Evolutionary conservation across 2,888 invertebrate species (phyloP).

Genomic region (Poecilobothrus nobilitatus): DNA sequence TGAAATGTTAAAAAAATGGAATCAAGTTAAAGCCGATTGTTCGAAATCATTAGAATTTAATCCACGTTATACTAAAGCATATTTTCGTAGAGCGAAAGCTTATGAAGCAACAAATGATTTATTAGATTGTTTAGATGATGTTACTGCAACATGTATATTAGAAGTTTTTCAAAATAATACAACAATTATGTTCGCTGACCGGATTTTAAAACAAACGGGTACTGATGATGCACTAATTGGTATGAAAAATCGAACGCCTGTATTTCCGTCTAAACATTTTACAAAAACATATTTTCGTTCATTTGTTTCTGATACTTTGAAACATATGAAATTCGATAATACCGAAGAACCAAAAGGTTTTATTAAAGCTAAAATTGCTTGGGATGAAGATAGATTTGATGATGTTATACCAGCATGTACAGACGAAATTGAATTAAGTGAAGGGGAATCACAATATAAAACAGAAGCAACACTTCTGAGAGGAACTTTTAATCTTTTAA

Average conservation of each 20-base stretch:
- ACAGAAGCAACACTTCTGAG: slow-evolving; percentile 69
- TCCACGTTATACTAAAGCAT: slow-evolving; percentile 79
- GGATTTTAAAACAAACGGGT: slow-evolving; percentile 66
- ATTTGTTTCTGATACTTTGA: slow-evolving; percentile 78
- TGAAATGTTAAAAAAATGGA: slow-evolving; percentile 81
- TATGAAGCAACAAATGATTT: slow-evolving; percentile 73
- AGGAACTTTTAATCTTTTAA: slow-evolving; percentile 73
- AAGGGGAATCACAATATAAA: slow-evolving; percentile 53
- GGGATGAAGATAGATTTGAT: slow-evolving; percentile 65
- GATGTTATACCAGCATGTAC: slow-evolving; percentile 70
- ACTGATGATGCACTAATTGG: slow-evolving; percentile 66
- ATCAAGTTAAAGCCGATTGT: slow-evolving; percentile 78
- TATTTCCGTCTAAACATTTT: slow-evolving; percentile 78
- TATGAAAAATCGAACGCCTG: slow-evolving; percentile 56
- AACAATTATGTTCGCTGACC: slow-evolving; percentile 75
- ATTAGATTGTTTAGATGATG: slow-evolving; percentile 77
- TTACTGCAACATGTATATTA: slow-evolving; percentile 84
- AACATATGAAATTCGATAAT: slow-evolving; percentile 45
- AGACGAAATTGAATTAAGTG: slow-evolving; percentile 60
- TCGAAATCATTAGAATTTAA: slow-evolving; percentile 75
- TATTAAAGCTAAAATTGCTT: slow-evolving; percentile 59
- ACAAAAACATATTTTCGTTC: slow-evolving; percentile 80
- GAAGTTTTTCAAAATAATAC: slow-evolving; percentile 79
- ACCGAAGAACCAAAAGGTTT: slow-evolving; percentile 50
- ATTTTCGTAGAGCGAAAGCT: slow-evolving; percentile 72